phyloP scores from a whole-genome alignment of 2,797 vertebrate species.

The Sebastes minor region DNA sequence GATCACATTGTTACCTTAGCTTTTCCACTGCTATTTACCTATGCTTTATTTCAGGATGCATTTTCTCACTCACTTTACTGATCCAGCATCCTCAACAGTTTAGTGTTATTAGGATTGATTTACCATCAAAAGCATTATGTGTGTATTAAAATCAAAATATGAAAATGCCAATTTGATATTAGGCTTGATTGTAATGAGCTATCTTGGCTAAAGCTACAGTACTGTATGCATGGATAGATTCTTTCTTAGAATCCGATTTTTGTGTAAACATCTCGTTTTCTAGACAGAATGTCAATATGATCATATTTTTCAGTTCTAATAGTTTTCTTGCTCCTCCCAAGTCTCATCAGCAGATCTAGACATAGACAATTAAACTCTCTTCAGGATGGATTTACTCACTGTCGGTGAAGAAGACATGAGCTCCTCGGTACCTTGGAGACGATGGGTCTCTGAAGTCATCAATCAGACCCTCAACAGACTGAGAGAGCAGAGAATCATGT shows the following conservation, averaged over 20 bases:
- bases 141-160: neutral
- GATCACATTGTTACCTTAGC: neutral
- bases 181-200: neutral
- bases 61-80: no score
- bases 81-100: neutral
- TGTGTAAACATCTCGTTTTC: neutral
- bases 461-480: slow-evolving; percentile 96
- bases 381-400: slow-evolving; percentile 83
- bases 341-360: no score
- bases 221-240: neutral
- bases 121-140: neutral
- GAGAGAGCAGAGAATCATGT: slow-evolving; percentile 38
- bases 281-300: neutral
- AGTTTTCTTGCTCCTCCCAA: no score
- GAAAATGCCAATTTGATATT: neutral
- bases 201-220: neutral
- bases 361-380: no score
- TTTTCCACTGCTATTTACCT: neutral
- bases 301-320: neutral
- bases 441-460: slow-evolving; percentile 95
- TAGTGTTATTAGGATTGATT: neutral
- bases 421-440: slow-evolving; percentile 88
- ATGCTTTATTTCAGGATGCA: neutral
- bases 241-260: neutral
- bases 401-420: slow-evolving; percentile 98